phyloP scores from a whole-genome alignment of 2,888 invertebrate species.

The Eupeodes luniger region DNA sequence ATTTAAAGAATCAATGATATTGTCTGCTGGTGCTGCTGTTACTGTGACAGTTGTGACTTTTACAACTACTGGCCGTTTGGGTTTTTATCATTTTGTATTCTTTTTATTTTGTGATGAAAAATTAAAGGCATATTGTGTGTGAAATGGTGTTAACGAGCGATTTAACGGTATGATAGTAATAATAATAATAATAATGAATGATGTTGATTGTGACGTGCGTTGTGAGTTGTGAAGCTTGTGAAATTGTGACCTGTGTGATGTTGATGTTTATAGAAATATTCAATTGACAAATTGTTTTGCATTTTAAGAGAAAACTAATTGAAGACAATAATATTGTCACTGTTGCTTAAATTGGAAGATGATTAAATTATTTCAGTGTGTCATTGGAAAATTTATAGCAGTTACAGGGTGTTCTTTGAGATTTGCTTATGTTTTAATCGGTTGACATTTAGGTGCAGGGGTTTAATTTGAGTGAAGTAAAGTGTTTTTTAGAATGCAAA shows the following conservation, averaged over 20 bases:
- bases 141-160: conserved; percentile 35
- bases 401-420: too few species aligned
- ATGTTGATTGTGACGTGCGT: not conserved
- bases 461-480: too few species aligned
- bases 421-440: too few species aligned
- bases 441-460: too few species aligned
- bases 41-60: not conserved
- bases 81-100: not conserved
- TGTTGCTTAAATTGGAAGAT: too few species aligned
- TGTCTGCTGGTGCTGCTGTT: not conserved
- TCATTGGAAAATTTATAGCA: too few species aligned
- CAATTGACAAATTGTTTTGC: conserved; percentile 28
- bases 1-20: conserved; percentile 18
- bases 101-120: conserved; percentile 4
- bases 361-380: too few species aligned
- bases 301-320: not conserved
- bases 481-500: too few species aligned
- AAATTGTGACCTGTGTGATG: too few species aligned
- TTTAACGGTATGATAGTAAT: conserved; percentile 32
- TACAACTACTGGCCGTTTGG: not conserved
- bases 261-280: not conserved
- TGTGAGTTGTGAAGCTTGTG: not conserved
- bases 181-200: conserved; percentile 30
- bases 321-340: too few species aligned
- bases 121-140: conserved; percentile 19